phyloP scores from a whole-genome alignment of 1,140 invertebrate species.

The Penaeus indicus region DNA sequence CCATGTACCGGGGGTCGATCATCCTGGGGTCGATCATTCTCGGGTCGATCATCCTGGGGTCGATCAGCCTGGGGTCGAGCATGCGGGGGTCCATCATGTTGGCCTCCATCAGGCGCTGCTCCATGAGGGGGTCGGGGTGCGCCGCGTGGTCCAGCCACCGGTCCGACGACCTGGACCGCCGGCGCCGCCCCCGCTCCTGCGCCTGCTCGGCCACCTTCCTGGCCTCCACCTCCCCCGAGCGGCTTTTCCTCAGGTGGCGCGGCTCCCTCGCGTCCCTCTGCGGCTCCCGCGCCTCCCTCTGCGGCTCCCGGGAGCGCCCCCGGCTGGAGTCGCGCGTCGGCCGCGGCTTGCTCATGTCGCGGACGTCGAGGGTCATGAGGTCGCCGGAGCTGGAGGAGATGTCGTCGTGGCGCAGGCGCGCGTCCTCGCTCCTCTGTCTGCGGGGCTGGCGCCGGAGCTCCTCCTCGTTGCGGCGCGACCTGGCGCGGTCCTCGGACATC shows the following conservation, averaged over 20 bases:
- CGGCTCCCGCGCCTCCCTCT: not conserved
- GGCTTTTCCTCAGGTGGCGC: conserved; percentile 52
- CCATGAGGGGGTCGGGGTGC: not conserved
- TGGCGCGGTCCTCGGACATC: conserved; percentile 43
- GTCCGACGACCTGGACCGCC: conserved; percentile 50
- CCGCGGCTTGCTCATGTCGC: conserved; percentile 13
- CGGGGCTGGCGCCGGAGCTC: conserved; percentile 45
- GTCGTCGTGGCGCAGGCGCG: conserved; percentile 34
- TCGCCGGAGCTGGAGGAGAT: conserved; percentile 53
- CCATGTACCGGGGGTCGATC: conserved; percentile 48
- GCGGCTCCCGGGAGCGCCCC: conserved; percentile 28
- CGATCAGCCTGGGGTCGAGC: conserved; percentile 26
- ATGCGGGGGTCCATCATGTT: conserved; percentile 14
- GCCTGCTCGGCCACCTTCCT: conserved; percentile 7
- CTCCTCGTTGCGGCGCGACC: conserved; percentile 18
- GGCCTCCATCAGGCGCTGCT: conserved; percentile 28
- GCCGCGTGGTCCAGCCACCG: conserved; percentile 47
- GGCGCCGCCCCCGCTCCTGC: conserved; percentile 23
- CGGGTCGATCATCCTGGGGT: conserved; percentile 35
- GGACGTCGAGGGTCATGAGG: conserved; percentile 18
- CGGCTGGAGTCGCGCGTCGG: conserved; percentile 43
- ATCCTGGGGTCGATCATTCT: conserved; percentile 43
- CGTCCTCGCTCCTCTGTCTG: conserved; percentile 48
- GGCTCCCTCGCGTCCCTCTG: conserved; percentile 44
- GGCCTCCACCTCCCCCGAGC: conserved; percentile 47